Evolutionary conservation across 1,140 invertebrate species (phyloP), one percentile per base, ranked within the genome.

Genomic region (Muscidifurax raptorellus): DNA sequence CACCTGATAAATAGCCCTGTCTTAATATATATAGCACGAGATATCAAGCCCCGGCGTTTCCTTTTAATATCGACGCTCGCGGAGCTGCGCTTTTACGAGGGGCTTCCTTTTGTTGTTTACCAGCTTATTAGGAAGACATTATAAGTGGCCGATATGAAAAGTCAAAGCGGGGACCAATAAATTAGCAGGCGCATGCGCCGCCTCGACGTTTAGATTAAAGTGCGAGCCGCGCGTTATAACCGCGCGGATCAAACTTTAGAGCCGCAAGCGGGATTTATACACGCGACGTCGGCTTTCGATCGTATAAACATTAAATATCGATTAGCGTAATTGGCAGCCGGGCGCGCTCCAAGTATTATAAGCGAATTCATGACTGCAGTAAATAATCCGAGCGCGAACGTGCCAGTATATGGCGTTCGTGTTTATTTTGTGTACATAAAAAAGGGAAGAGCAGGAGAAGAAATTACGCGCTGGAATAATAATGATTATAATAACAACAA

Each of bases 261-360:
- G 82, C 75, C 80, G 79, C 36, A 27, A 44, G 77, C 69, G 74
- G 80, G 84, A 86, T 83, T 87, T 85, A 84, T 85, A 66, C 74
- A 25, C 74, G 74, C 74, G 25, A 25, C 74, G 28, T 28, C 9
- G n/a, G 22, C 66, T 25, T 10, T 78, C 66, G 87, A 82, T 79
- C 79, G 87, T 87, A 40, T 40, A 86, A 88, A 88, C 89, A 85
- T 88, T 89, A 89, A 89, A 89, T 87, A 90, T 89, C 87, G 89
- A 89, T 90, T 90, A 89, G 81, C 80, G 86, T 89, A 90, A 90
- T 89, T 90, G 89, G 89, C 85, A 84, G 82, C 81, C 69, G 79
- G 85, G 82, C n/a, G n/a, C n/a, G n/a, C n/a, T n/a, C n/a, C n/a
- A n/a, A n/a, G n/a, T n/a, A n/a, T n/a, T n/a, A n/a, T 75, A 86